Evolutionary conservation across 2,113 vertebrate genomes (phyloP).

Genomic region (Megaceryle torquata): DNA sequence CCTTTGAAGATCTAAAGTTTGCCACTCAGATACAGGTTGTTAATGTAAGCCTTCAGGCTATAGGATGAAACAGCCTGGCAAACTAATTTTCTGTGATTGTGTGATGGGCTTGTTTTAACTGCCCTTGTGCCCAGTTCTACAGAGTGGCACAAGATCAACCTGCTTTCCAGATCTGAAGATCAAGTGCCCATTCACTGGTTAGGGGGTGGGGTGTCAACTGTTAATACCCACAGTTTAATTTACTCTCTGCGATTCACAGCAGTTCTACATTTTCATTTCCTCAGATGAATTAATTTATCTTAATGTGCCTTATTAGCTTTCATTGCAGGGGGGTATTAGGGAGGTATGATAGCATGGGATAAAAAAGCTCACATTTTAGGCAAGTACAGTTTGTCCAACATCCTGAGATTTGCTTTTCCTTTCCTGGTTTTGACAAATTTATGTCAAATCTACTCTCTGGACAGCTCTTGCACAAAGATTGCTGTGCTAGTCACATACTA

Average conservation of each 20-base stretch:
- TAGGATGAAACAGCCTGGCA: background rate
- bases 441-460: background rate
- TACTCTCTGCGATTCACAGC: background rate
- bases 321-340: background rate
- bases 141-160: background rate
- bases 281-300: background rate
- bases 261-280: background rate
- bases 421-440: background rate
- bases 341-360: background rate
- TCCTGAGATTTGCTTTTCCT: background rate
- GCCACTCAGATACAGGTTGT: background rate
- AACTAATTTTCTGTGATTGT: background rate
- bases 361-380: background rate
- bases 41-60: conserved; percentile 10
- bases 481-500: background rate
- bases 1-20: conserved; percentile 12
- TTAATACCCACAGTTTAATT: background rate
- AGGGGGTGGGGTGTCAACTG: background rate
- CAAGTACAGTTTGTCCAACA: background rate
- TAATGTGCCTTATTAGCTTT: background rate
- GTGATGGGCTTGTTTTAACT: background rate
- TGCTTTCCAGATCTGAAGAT: background rate
- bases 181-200: background rate
- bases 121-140: background rate
- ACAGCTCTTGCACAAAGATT: background rate